Evolutionary conservation across 1,140 invertebrate genomes (phyloP).

Genomic region (Leptinotarsa defecta): DNA sequence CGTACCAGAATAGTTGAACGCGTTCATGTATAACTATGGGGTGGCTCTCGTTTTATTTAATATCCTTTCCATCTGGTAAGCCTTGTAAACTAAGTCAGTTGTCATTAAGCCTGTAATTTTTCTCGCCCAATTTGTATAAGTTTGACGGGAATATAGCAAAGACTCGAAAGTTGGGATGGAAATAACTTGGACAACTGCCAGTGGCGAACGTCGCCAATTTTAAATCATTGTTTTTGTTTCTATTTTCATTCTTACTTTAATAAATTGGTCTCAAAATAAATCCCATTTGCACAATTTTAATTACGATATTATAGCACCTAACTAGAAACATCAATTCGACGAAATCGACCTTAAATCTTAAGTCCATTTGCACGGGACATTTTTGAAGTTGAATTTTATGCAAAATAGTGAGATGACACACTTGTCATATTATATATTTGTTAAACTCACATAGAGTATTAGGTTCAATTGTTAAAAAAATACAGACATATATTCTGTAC

Average conservation of each 20-base stretch:
- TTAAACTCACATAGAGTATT: too few species aligned
- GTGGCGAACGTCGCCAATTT: slow-evolving; percentile 28
- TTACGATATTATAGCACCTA: slow-evolving; percentile 3
- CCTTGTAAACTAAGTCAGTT: not conserved
- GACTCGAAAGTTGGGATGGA: slow-evolving; percentile 14
- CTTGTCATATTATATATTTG: too few species aligned
- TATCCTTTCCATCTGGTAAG: not conserved
- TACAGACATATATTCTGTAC: too few species aligned
- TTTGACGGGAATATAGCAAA: not conserved
- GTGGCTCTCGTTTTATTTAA: not conserved
- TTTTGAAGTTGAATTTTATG: too few species aligned
- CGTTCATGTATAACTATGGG: too few species aligned
- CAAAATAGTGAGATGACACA: too few species aligned
- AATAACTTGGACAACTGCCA: slow-evolving; percentile 28
- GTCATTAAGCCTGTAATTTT: not conserved
- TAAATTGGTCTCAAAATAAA: slow-evolving; percentile 16
- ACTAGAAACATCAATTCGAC: not conserved
- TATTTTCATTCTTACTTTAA: slow-evolving; percentile 27
- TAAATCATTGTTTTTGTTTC: slow-evolving; percentile 32
- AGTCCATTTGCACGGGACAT: not conserved
- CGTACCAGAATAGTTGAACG: too few species aligned
- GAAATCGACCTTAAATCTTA: not conserved
- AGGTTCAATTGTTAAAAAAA: too few species aligned
- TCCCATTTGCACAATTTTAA: slow-evolving; percentile 6
- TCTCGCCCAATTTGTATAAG: not conserved